phyloP scores from a whole-genome alignment of 2,888 invertebrate genomes.

The Laothoe populi region DNA sequence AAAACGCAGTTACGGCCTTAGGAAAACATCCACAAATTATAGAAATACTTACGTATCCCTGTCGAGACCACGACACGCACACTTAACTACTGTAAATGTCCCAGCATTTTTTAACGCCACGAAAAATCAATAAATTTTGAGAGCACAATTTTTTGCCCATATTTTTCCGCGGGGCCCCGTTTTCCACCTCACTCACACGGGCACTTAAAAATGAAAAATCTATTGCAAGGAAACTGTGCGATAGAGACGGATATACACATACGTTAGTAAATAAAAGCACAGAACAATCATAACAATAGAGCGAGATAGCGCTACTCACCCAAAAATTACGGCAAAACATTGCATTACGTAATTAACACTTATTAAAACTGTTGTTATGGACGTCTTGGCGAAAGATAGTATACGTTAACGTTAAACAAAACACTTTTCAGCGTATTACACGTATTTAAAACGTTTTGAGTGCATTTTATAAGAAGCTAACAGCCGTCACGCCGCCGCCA shows the following conservation, averaged over 20 bases:
- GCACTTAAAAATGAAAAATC: constrained; percentile 81
- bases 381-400: constrained; percentile 48
- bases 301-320: constrained; percentile 63
- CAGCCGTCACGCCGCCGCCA: constrained; percentile 75
- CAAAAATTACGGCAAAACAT: constrained; percentile 63
- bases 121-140: constrained; percentile 84
- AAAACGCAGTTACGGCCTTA: constrained; percentile 34
- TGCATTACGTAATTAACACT: constrained; percentile 59
- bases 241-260: constrained; percentile 74
- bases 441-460: constrained; percentile 60
- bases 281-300: constrained; percentile 78
- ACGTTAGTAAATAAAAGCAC: constrained; percentile 78
- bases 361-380: constrained; percentile 12
- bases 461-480: constrained; percentile 68
- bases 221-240: constrained; percentile 76
- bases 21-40: constrained; percentile 67
- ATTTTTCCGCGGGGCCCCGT: constrained; percentile 76
- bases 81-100: constrained; percentile 53
- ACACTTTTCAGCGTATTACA: constrained; percentile 47
- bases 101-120: constrained; percentile 64
- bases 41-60: constrained; percentile 62
- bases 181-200: constrained; percentile 71
- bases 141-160: constrained; percentile 78
- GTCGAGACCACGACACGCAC: constrained; percentile 64
- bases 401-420: constrained; percentile 41